Percentiles rank a stretch among this genome's conserved stretches.
phyloP scores from a whole-genome alignment of 2,797 vertebrate species.

The Chaenodraco wilsoni region DNA sequence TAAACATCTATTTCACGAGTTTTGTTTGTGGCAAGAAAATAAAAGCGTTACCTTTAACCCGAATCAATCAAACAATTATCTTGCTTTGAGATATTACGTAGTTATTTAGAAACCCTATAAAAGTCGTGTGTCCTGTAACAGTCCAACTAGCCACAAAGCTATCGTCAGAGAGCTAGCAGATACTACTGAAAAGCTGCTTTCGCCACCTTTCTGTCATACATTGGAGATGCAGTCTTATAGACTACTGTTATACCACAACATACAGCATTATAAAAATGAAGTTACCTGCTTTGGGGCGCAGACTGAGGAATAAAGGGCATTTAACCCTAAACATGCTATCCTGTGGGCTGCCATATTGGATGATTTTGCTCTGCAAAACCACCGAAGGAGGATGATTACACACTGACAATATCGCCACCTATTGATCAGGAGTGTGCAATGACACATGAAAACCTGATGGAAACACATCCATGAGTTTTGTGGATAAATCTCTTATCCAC shows the following conservation, averaged over 20 bases:
- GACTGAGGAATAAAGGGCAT: constrained; percentile 57
- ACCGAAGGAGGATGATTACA: neutral
- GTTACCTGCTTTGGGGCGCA: constrained; percentile 73
- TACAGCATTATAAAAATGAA: accelerated
- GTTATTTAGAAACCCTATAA: neutral
- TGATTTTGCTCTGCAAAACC: neutral
- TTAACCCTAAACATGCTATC: constrained; percentile 71
- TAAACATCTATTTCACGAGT: neutral
- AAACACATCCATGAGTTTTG: neutral
- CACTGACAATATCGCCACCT: constrained; percentile 47
- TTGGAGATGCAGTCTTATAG: accelerated
- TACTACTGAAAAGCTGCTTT: neutral
- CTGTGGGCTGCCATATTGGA: constrained; percentile 78
- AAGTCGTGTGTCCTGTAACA: neutral
- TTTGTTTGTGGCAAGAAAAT: neutral
- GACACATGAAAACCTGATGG: neutral
- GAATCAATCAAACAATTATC: accelerated
- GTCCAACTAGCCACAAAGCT: constrained; percentile 24
- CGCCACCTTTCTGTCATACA: accelerated
- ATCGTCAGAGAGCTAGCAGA: neutral
- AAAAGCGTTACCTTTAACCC: too few species aligned
- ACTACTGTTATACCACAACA: neutral
- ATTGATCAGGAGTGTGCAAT: constrained; percentile 30
- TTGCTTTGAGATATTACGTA: too few species aligned
- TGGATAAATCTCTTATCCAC: too few species aligned